Conservation (phyloP, 2,888 invertebrate genomes). For the Pristionchus entomophagus region DNA sequence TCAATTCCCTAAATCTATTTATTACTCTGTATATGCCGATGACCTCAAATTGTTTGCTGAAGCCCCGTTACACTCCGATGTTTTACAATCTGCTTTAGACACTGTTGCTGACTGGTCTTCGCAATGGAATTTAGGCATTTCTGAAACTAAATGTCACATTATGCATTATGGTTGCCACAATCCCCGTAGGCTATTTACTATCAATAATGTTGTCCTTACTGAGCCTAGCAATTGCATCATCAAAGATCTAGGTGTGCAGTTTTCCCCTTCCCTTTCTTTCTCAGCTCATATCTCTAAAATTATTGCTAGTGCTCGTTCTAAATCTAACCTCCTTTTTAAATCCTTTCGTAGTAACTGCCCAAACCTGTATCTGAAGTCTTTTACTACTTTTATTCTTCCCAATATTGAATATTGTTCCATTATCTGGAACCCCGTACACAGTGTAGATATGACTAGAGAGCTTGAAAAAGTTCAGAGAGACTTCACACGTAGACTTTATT, state of each 20-base stretch:
- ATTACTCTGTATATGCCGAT: neutral
- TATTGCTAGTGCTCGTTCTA: neutral
- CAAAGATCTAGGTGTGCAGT: neutral
- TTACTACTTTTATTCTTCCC: too few species aligned
- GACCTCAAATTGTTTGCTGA: slow-evolving; percentile 1
- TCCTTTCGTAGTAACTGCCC: neutral
- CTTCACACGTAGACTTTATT: neutral
- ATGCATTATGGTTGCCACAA: neutral
- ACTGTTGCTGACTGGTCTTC: neutral
- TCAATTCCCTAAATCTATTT: neutral
- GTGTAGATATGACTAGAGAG: neutral
- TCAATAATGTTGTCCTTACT: neutral
- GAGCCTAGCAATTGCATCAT: neutral
- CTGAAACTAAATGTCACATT: neutral
- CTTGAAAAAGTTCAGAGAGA: neutral
- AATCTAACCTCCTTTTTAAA: neutral
- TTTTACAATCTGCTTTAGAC: neutral
- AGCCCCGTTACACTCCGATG: neutral
- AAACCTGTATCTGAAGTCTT: neutral
- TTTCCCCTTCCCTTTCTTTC: neutral
- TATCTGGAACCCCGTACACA: neutral
- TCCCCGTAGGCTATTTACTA: neutral
- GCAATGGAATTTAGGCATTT: neutral
- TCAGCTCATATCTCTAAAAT: neutral
- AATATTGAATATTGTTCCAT: too few species aligned